Conservation (phyloP, 2,888 invertebrate genomes). For the Philaethria dido region DNA sequence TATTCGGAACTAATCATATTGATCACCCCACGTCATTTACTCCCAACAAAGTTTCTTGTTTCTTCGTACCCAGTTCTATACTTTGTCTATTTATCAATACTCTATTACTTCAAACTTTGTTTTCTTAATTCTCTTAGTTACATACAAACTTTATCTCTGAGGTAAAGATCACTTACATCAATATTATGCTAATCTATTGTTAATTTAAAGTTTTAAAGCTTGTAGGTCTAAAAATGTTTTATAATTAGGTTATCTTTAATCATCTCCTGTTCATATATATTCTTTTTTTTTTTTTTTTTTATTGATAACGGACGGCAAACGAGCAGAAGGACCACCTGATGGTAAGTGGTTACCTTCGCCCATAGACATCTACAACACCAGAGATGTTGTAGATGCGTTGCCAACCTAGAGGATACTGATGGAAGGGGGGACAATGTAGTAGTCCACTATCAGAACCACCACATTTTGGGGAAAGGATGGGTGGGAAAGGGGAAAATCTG, state of each 20-base stretch:
- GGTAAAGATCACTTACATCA: constrained; percentile 21
- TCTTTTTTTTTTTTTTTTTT: too few relatives aligned
- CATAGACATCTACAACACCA: too few relatives aligned
- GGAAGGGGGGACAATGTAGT: too few relatives aligned
- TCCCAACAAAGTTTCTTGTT: constrained; percentile 37
- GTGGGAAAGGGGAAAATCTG: too few relatives aligned
- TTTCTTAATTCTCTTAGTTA: constrained; percentile 35
- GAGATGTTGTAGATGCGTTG: too few relatives aligned
- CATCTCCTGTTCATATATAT: too few relatives aligned
- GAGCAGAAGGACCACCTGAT: too few relatives aligned
- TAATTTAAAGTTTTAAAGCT: constrained; percentile 22
- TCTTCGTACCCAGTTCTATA: constrained; percentile 24
- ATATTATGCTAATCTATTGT: constrained; percentile 24
- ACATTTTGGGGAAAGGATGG: too few relatives aligned
- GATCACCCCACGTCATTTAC: constrained; percentile 69
- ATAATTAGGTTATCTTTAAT: neutral
- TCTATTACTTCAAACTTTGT: constrained; percentile 33
- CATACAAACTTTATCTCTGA: constrained; percentile 29
- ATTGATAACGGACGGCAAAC: too few relatives aligned
- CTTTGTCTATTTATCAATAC: constrained; percentile 28
- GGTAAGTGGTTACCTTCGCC: too few relatives aligned
- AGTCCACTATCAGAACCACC: too few relatives aligned
- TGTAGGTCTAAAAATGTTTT: neutral
- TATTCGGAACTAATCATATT: constrained; percentile 63
- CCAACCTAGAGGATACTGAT: too few relatives aligned